These are phyloP conservation scores for Gymnogyps californianus DNA, from an alignment of 2,113 vertebrate genomes.

Conservation along the genomic window DNA sequence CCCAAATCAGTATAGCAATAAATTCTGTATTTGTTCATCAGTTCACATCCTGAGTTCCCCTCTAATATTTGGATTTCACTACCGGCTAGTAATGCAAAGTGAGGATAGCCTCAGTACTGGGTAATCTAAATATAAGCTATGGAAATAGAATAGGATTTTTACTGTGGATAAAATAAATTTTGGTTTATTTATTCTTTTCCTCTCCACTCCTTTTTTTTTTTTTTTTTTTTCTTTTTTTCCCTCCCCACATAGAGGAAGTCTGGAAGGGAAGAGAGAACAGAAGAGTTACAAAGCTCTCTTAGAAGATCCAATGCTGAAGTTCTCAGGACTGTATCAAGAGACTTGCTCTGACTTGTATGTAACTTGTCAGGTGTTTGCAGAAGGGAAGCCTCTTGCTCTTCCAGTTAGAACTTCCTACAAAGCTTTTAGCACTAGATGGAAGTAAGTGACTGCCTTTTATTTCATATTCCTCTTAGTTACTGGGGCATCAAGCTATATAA, in stretches of 20 bases:
- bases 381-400: constrained; percentile 93
- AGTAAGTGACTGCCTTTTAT: constrained; percentile 80
- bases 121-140: not conserved
- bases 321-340: constrained; percentile 96
- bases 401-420: constrained; percentile 96
- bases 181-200: not conserved
- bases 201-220: not conserved
- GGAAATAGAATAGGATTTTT: not conserved
- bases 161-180: not conserved
- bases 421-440: constrained; percentile 98
- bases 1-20: not conserved
- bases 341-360: constrained; percentile 96
- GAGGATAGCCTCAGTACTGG: not conserved
- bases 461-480: not conserved
- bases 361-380: constrained; percentile 96
- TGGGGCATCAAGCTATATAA: not conserved
- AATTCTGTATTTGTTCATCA: not conserved
- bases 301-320: constrained; percentile 93
- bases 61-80: not conserved
- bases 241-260: constrained; percentile 79
- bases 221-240: not conserved
- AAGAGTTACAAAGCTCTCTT: constrained; percentile 94
- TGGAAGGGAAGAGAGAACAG: constrained; percentile 96
- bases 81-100: not conserved
- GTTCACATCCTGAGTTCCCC: not conserved